These are phyloP conservation scores for Dynastes grantii DNA, from an alignment of 2,888 invertebrate species.

Conservation along the genomic window DNA sequence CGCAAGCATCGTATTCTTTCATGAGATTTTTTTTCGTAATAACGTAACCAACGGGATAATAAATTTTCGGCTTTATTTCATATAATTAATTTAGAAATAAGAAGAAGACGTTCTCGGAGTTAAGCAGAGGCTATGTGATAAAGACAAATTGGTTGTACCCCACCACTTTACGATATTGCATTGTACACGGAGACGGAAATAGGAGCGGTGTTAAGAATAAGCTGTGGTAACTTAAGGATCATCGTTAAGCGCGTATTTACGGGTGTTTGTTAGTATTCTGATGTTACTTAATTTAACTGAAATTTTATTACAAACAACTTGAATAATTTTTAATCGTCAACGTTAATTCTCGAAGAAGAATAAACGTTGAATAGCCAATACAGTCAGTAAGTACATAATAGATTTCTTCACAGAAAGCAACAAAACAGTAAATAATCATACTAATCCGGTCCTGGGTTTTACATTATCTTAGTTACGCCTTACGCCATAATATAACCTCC, in stretches of 20 bases:
- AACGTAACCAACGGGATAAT: neutral
- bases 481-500: no score
- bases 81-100: constrained; percentile 19
- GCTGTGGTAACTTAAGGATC: neutral
- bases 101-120: constrained; percentile 15
- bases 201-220: neutral
- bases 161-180: constrained; percentile 9
- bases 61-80: constrained; percentile 22
- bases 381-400: no score
- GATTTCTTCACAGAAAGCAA: no score
- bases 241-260: neutral
- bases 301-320: no score
- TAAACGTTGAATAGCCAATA: no score
- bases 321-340: no score
- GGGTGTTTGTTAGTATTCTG: no score
- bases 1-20: neutral
- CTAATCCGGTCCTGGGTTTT: no score
- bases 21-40: constrained; percentile 13
- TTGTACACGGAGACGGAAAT: neutral
- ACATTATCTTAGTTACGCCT: no score
- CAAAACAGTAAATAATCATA: no score
- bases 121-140: constrained; percentile 10
- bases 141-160: constrained; percentile 10
- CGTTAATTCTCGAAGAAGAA: no score
- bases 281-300: no score